Percentiles rank a stretch among this genome's conserved stretches.
These are phyloP conservation scores for Apotomis capreana DNA, from an alignment of 2,888 invertebrate genomes.

Conservation along the genomic window DNA sequence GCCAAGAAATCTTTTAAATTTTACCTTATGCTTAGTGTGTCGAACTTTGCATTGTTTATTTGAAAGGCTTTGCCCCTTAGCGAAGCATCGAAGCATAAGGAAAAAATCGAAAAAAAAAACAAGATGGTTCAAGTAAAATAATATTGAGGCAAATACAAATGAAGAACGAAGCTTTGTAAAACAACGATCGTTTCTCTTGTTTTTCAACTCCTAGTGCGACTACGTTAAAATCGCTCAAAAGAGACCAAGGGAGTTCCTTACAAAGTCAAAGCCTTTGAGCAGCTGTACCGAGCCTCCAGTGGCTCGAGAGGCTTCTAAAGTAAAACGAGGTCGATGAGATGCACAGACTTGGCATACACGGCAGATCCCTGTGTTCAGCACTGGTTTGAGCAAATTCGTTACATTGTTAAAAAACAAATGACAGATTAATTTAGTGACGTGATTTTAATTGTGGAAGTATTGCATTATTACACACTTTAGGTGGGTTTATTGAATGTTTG, in stretches of 20 bases:
- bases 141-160: background rate
- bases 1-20: too few species aligned
- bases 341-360: background rate
- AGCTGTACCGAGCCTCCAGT: constrained; percentile 7
- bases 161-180: background rate
- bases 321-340: constrained; percentile 12
- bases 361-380: background rate
- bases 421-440: too few species aligned
- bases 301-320: constrained; percentile 2
- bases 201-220: background rate
- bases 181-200: background rate
- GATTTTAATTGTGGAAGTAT: too few species aligned
- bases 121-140: too few species aligned
- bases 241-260: background rate
- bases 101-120: too few species aligned
- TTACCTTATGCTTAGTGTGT: too few species aligned
- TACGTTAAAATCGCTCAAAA: constrained; percentile 7
- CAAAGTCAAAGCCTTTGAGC: constrained; percentile 21
- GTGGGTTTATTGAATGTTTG: too few species aligned
- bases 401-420: too few species aligned
- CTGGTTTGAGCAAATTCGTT: background rate
- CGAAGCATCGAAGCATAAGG: too few species aligned
- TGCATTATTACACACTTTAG: background rate
- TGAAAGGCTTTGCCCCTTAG: too few species aligned
- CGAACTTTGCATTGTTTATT: too few species aligned